These are phyloP conservation scores for Eurypyga helias DNA, from an alignment of 2,113 vertebrate genomes.

Conservation along the genomic window DNA sequence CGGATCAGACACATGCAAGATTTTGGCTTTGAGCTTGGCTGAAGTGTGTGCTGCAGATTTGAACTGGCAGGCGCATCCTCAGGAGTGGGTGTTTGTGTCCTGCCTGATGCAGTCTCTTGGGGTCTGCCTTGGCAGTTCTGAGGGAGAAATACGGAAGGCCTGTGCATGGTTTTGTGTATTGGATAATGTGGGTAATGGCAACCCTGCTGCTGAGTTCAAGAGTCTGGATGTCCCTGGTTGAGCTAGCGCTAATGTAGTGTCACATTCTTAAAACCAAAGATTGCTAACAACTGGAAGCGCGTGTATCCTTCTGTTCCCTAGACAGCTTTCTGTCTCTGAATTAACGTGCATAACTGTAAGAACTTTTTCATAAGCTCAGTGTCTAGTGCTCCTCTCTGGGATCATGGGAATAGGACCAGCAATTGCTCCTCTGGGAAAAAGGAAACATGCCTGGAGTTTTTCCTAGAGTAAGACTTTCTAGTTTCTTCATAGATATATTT, in stretches of 20 bases:
- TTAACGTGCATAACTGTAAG: neutral
- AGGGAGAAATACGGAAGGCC: fast-evolving
- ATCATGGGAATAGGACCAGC: fast-evolving
- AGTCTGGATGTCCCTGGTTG: neutral
- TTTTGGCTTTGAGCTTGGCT: neutral
- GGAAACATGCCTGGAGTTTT: neutral
- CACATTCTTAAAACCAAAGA: neutral
- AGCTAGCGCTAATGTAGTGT: neutral
- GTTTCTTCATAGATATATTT: neutral
- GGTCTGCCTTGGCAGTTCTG: neutral
- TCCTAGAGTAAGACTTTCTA: neutral
- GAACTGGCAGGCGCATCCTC: fast-evolving
- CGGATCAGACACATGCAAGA: neutral
- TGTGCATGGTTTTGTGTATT: fast-evolving
- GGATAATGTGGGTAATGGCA: neutral
- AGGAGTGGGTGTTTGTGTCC: neutral
- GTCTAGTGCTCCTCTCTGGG: neutral
- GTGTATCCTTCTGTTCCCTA: neutral
- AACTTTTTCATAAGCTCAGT: neutral
- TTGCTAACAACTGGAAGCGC: neutral
- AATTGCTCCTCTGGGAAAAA: neutral
- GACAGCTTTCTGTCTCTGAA: neutral
- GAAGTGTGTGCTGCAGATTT: neutral
- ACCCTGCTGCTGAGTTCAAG: neutral
- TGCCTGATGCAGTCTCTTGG: neutral